Conservation (phyloP, 2,113 vertebrate genomes). For the Notarius lentiginosus region DNA sequence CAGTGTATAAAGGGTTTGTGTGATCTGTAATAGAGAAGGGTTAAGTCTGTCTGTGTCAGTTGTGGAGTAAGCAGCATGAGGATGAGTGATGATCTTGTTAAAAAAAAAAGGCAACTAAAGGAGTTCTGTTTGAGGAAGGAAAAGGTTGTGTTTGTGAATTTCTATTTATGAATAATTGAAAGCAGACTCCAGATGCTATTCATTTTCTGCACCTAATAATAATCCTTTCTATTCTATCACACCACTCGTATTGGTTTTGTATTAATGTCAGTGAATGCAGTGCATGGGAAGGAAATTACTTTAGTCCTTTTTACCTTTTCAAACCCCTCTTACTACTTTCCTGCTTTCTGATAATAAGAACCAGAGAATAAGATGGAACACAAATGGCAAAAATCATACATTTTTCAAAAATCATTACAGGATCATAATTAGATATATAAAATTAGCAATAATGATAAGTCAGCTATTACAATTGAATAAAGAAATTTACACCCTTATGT, state of each 20-base stretch:
- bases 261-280: constrained; percentile 21
- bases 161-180: constrained; percentile 39
- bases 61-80: background rate
- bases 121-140: constrained; percentile 36
- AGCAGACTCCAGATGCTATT: constrained; percentile 25
- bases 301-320: constrained; percentile 29
- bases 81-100: background rate
- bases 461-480: background rate
- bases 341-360: background rate
- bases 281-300: constrained; percentile 24
- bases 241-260: constrained; percentile 16
- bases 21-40: background rate
- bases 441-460: constrained; percentile 30
- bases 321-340: constrained; percentile 29
- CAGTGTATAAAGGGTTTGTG: background rate
- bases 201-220: constrained; percentile 30
- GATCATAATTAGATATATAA: constrained; percentile 23
- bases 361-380: background rate
- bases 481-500: background rate
- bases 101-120: constrained; percentile 7
- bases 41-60: background rate
- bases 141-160: constrained; percentile 42
- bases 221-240: constrained; percentile 12
- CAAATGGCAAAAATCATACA: constrained; percentile 2
- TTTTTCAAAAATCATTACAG: background rate